Evolutionary conservation across 23 tunicate genomes (phyloP), one percentile per base, ranked within the genome.

Genomic region (Oikopleura vanhoeffeni): DNA sequence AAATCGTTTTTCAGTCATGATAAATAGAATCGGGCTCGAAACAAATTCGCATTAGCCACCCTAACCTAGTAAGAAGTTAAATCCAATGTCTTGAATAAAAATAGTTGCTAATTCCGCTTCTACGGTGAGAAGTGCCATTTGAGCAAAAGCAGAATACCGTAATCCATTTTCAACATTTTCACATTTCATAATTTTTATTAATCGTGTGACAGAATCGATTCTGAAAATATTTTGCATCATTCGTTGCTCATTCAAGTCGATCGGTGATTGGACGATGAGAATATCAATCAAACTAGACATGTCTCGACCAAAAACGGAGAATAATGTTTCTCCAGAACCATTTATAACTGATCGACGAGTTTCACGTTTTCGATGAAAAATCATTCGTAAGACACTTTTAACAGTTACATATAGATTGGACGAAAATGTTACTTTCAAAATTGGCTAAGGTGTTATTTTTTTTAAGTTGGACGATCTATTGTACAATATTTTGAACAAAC

Each of bases 211-310:
- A 18, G 79, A 13, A 30, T 71, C 79, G 4, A 71, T 38, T 28
- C 79, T 28, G 79, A 71, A 71, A 2, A 71, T 32, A 30, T 71
- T 71, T 30, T 71, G 36, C 79, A 71, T 71, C 35, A 13, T 18
- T 71, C 79, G 79, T 38, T 71, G 79, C 3, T 71, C 79, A 30
- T 71, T 71, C 3, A 71, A 38, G 3, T 71, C 79, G 34, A 71
- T 3, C 38, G 79, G 79, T 13, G 27, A 13, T 38, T 18, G 35
- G 38, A 71, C 35, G 34, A 30, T 32, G 38, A 71, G 32, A 30
- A 13, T 18, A 30, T 71, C 79, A 2, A 71, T 32, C 4, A 71
- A 38, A 33, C 36, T 2, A 28, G 27, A 18, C 79, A 71, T 71
- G 2, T 18, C 34, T 32, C 79, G 38, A 13, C 38, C 79, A 71